Base-by-base conservation (phyloP, 2,888 invertebrate genomes). In the Creontiades dilutus region DNA sequence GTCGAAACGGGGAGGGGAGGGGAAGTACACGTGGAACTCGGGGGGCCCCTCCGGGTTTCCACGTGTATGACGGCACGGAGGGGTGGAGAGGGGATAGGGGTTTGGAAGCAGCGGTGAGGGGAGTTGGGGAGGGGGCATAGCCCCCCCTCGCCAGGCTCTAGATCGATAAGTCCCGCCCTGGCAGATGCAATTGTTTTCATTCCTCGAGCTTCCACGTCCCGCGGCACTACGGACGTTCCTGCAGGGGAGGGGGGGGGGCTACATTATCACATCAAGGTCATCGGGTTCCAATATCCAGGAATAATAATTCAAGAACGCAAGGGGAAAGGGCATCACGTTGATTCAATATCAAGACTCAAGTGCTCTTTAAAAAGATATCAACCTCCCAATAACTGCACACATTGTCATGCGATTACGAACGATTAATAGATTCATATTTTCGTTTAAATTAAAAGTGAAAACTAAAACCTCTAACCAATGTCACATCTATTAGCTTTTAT, bases 141-240 rank as follows among this genome's bases (percentile, higher is more conserved):
- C 55, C 84, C 14, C 19, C 82, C 82, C 84, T 55, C 19, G 23
- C 16, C 57, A 0, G 85, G 37, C 28, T 16, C 27, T 68, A 85
- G 85, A 85, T 78, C 78, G 78, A 78, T 78, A 85, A 57, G 85
- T 85, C 85, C 78, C 78, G 78, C 78, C 47, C 78, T 78, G 61
- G 85, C 55, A 57, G 57, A 85, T 85, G 85, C 52, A 61, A 85
- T 57, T 57, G 57, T 57, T 85, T 85, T 52, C 85, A 85, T 85
- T 78, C 78, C 47, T 78, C 47, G 78, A 16, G 78, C 85, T 85
- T 37, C 85, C 85, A 57, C 68, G 68, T 68, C 68, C 68, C 23
- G 68, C 23, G 23, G 68, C 68, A 68, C 68, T 68, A 68, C 23
- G 23, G 68, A 27, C 23, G 68, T 68, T 68, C 11, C 19, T 19